Percentiles rank a stretch among this genome's conserved stretches.
phyloP scores from a whole-genome alignment of 2,888 invertebrate genomes.

The Drosophila eohydei region DNA sequence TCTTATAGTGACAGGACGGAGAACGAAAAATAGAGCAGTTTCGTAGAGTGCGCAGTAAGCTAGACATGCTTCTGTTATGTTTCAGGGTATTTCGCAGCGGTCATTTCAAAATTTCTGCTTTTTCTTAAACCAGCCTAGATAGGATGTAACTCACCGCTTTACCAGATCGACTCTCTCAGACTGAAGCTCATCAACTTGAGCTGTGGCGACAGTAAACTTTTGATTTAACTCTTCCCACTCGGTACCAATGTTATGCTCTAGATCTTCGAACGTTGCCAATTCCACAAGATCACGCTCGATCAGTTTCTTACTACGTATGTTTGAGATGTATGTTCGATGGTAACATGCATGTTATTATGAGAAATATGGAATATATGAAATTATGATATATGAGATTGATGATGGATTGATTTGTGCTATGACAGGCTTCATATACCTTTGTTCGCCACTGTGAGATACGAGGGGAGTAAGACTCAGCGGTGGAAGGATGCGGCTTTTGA shows the following conservation, averaged over 20 bases:
- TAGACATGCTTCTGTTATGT: not conserved
- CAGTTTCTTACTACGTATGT: constrained; percentile 84
- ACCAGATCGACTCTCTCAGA: constrained; percentile 43
- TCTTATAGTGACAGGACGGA: too few relatives aligned
- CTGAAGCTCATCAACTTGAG: constrained; percentile 57
- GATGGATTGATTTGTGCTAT: not conserved
- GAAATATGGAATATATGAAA: constrained; percentile 8
- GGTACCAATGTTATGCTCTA: constrained; percentile 86
- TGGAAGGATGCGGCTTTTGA: constrained; percentile 16
- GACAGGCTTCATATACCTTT: constrained; percentile 29
- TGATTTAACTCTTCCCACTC: constrained; percentile 72
- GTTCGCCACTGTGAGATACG: constrained; percentile 27
- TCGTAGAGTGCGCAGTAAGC: not conserved
- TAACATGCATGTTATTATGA: not conserved
- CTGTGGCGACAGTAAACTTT: constrained; percentile 50
- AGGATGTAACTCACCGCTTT: constrained; percentile 41
- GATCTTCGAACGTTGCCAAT: constrained; percentile 87
- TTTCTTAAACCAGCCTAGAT: not conserved
- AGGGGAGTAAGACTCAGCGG: constrained; percentile 60
- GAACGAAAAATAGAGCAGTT: too few relatives aligned
- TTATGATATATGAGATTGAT: not conserved
- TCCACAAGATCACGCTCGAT: constrained; percentile 86
- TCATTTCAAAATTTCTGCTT: not conserved
- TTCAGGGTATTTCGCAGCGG: not conserved
- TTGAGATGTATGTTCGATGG: not conserved